A percentile compares a stretch with the other conserved stretches of the same genome.
These are phyloP conservation scores for Nematopogon swammerdamellus DNA, from an alignment of 2,888 invertebrate genomes.

Conservation along the genomic window DNA sequence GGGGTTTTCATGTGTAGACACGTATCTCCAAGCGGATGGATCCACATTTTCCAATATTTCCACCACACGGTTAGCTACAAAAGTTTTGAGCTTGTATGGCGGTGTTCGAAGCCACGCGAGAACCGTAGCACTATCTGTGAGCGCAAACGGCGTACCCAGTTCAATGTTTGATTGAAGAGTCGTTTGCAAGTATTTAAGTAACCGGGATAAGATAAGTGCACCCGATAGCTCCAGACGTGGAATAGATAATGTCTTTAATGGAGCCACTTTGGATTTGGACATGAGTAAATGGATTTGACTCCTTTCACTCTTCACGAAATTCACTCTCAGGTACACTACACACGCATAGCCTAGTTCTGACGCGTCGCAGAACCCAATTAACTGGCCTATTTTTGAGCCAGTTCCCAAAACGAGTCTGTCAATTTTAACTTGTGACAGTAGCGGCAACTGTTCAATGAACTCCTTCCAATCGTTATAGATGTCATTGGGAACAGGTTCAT, in stretches of 20 bases:
- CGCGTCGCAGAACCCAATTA: background rate
- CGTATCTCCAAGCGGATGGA: background rate
- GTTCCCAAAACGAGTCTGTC: background rate
- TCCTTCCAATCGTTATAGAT: background rate
- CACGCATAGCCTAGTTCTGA: background rate
- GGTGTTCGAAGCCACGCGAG: background rate
- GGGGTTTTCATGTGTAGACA: background rate
- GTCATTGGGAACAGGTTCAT: background rate
- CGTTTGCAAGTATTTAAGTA: background rate
- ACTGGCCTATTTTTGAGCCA: background rate
- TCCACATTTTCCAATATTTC: background rate
- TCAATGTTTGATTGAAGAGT: background rate
- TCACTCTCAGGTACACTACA: background rate
- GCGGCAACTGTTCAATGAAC: background rate
- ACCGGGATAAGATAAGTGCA: background rate
- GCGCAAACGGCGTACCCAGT: background rate
- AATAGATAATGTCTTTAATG: background rate
- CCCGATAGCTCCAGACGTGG: background rate
- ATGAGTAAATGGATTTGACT: background rate
- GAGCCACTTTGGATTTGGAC: background rate
- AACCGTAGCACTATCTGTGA: background rate
- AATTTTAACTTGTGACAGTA: background rate
- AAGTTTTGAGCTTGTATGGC: background rate
- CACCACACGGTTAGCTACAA: background rate
- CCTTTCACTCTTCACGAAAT: no score